Evolutionary conservation across 2,113 vertebrate genomes (phyloP), one percentile per base, ranked within the genome.

Genomic region (Catharus minimus): DNA sequence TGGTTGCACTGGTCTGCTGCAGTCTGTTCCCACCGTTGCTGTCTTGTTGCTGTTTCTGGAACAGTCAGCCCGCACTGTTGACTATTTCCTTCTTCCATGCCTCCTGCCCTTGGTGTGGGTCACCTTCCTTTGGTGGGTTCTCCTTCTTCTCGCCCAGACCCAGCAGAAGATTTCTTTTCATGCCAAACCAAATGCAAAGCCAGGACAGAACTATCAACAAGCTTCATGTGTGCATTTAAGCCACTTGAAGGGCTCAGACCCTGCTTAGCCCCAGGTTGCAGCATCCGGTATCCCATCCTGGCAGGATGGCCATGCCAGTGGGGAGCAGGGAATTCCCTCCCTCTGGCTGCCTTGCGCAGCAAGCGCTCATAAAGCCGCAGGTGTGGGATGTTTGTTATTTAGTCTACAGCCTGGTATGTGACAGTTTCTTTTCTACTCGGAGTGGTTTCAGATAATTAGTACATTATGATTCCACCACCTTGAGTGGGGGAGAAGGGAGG

Each of bases 361-460:
- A 7, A 91, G 93, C 27, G 32, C 97, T 98, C 98, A 91, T 98
- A 98, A 98, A 98, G 97, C 97, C 96, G 94, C 98, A 98, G 98
- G 98, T 98, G 98, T 98, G 97, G 97, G 97, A 97, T 97, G 96
- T 98, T 96, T 98, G 98, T 98, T 98, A 98, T 98, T 98, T 98
- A 98, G 98, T 98, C 98, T 98, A 97, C 96, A 95, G 97, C 96
- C 93, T 97, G 97, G 97, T 97, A 98, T 98, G 97, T 97, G 97
- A 97, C 96, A 96, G 97, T 95, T 97, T 71, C 47, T 96, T 97
- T 97, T 97, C 96, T 96, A 96, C 92, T 97, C 95, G 0, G 79
- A 98, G 97, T 88, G 95, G 96, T 96, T 97, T 97, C 97, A 98
- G 97, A 98, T 98, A 98, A 98, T 98, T 98, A 98, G 98, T 98